Conservation (phyloP, 37 sponge, comb jelly and placozoan species). For the Chondrilla cf. caribensis region DNA sequence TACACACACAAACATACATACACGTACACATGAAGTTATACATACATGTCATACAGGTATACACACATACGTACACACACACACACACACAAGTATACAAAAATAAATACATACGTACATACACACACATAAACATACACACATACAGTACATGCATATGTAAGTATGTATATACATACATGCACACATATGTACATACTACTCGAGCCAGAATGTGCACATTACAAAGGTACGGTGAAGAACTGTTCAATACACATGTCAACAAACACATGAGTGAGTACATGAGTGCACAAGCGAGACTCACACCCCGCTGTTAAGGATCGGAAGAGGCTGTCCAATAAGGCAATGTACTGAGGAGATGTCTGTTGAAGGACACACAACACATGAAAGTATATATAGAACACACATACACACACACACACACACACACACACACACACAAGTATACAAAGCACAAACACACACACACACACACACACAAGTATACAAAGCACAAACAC, state of each 20-base stretch:
- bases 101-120: too few species aligned
- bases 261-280: background rate
- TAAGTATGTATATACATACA: background rate
- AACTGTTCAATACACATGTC: too few species aligned
- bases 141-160: background rate
- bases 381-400: background rate
- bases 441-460: background rate
- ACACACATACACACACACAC: too few species aligned
- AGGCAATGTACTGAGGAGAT: conserved; percentile 33
- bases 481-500: background rate
- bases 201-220: too few species aligned
- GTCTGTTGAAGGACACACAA: conserved; percentile 9
- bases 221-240: too few species aligned
- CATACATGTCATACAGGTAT: too few species aligned
- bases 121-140: too few species aligned
- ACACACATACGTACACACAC: too few species aligned
- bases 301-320: conserved; percentile 33
- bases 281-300: background rate
- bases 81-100: too few species aligned
- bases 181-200: background rate
- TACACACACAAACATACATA: background rate
- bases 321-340: conserved; percentile 34
- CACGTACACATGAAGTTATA: background rate
- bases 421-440: background rate
- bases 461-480: background rate